Evolutionary conservation across 2,113 vertebrate genomes (phyloP).

Genomic region (Pampusana beccarii): DNA sequence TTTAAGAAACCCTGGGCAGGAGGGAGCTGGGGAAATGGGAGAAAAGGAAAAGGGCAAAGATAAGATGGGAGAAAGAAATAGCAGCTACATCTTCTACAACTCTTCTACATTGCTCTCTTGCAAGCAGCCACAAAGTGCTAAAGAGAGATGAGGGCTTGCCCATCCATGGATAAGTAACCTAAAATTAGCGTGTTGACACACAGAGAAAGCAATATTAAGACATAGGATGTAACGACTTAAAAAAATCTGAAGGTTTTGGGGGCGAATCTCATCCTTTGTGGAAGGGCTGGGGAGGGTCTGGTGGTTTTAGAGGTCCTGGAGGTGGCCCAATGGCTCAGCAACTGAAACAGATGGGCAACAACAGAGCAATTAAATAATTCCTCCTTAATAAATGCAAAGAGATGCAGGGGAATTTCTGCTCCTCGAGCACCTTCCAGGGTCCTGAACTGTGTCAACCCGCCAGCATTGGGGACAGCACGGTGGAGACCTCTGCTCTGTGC

Average conservation of each 20-base stretch:
- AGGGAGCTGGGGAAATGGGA: neutral
- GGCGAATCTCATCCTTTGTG: neutral
- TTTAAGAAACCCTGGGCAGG: neutral
- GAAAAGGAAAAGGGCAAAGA: neutral
- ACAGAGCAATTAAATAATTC: neutral
- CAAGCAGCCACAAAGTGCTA: neutral
- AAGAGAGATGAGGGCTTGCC: neutral
- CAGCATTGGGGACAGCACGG: rapidly evolving
- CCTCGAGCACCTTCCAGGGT: neutral
- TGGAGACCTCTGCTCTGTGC: neutral
- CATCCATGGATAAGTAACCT: neutral
- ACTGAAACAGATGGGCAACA: neutral
- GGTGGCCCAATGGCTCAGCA: neutral
- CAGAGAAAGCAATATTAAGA: neutral
- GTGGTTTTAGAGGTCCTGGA: neutral
- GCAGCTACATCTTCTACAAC: neutral
- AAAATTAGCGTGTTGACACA: neutral
- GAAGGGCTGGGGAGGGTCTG: neutral
- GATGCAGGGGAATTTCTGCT: neutral
- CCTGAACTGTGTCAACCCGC: neutral
- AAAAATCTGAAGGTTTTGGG: neutral
- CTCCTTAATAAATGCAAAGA: neutral
- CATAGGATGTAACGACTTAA: neutral
- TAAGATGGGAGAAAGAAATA: neutral
- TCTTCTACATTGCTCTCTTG: too few species aligned